Conservation (phyloP, 2,888 invertebrate genomes). For the Macrosiphum euphorbiae region DNA sequence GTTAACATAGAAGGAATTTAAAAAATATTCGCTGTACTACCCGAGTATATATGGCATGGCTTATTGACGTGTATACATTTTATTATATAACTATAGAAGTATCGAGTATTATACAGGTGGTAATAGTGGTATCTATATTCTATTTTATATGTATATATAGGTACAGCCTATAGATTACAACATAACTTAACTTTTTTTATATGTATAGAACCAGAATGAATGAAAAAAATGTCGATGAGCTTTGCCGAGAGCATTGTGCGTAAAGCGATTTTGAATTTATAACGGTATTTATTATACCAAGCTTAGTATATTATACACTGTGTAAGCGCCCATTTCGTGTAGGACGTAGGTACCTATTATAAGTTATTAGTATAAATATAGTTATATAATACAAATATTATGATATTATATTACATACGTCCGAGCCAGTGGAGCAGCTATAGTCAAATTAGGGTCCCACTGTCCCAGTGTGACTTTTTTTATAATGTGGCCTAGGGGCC, state of each 20-base stretch:
- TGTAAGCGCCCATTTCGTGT: neutral
- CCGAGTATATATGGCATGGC: too few species aligned
- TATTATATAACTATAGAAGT: too few species aligned
- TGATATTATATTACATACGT: neutral
- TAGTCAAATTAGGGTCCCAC: neutral
- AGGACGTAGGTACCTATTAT: too few species aligned
- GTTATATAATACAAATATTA: neutral
- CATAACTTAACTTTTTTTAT: neutral
- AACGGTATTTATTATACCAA: slow-evolving; percentile 9
- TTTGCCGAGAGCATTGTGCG: neutral
- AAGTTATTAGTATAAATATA: neutral
- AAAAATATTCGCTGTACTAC: neutral
- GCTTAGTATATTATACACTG: neutral
- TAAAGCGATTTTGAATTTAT: neutral
- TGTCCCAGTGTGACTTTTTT: neutral
- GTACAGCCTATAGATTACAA: neutral
- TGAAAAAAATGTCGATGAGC: neutral
- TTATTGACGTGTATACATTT: too few species aligned
- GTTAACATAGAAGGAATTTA: neutral
- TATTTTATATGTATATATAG: too few species aligned
- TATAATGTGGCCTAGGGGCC: neutral
- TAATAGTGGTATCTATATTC: too few species aligned
- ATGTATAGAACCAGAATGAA: neutral
- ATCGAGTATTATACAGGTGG: too few species aligned
- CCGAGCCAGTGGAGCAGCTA: neutral